phyloP scores from a whole-genome alignment of 2,113 vertebrate species.

The Illadopsis cleaveri region DNA sequence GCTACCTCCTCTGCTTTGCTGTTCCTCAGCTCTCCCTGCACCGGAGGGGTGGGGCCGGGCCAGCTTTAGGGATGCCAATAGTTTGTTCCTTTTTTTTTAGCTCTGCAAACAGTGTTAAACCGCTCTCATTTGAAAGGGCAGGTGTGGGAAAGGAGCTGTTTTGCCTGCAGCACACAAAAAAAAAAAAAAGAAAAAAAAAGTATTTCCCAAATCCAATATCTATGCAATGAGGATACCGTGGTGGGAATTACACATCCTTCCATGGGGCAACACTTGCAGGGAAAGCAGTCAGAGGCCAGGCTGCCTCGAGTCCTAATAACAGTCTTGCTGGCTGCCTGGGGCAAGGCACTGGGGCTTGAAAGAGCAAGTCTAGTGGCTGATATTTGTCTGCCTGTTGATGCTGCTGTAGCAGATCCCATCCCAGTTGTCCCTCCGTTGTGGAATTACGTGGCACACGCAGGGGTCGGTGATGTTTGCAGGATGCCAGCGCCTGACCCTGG shows the following conservation, averaged over 20 bases:
- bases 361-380: background rate
- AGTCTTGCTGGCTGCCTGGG: background rate
- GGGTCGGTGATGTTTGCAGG: background rate
- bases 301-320: background rate
- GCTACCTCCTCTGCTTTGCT: background rate
- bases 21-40: background rate
- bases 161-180: background rate
- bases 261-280: background rate
- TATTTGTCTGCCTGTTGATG: background rate
- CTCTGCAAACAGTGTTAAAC: background rate
- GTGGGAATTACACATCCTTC: constrained; percentile 5
- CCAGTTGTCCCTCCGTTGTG: rapidly evolving
- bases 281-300: background rate
- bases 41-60: background rate
- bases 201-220: constrained; percentile 43
- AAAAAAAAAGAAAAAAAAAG: background rate
- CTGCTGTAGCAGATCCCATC: background rate
- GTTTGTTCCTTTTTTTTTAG: background rate
- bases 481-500: background rate
- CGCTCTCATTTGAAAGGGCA: background rate
- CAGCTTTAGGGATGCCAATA: background rate
- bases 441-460: background rate
- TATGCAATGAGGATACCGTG: background rate
- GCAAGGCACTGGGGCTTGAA: background rate
- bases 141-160: background rate